A percentile compares a stretch with the other conserved stretches of the same genome.
Evolutionary conservation across 2,113 vertebrate species (phyloP).

Genomic region (Probosciger aterrimus): DNA sequence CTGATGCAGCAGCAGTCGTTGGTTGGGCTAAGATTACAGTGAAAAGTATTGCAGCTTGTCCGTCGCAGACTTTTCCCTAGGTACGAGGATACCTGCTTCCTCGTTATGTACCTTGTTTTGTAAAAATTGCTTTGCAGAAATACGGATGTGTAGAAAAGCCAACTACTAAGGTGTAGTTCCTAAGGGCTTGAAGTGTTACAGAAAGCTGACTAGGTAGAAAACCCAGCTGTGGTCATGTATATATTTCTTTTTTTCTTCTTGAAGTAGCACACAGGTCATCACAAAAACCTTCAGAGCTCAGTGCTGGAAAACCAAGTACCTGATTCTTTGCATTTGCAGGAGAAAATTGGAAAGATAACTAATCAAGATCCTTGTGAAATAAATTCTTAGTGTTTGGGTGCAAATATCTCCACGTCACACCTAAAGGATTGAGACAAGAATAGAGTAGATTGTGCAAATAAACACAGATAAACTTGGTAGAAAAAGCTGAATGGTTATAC

Average conservation of each 20-base stretch:
- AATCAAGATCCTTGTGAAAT: background rate
- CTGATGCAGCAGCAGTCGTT: background rate
- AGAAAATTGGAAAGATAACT: background rate
- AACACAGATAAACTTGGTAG: background rate
- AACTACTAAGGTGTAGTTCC: background rate
- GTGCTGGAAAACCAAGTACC: background rate
- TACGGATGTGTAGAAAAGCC: background rate
- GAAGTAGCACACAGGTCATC: background rate
- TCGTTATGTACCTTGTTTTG: background rate
- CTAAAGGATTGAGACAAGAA: background rate
- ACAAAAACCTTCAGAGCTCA: background rate
- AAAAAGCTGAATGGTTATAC: background rate
- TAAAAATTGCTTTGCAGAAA: background rate
- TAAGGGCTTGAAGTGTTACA: background rate
- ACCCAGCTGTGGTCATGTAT: fast-evolving
- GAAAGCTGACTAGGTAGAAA: background rate
- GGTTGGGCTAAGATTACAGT: background rate
- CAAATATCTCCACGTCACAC: background rate
- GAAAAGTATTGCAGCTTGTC: background rate
- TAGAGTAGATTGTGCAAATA: background rate
- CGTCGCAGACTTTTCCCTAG: background rate
- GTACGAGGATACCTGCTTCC: fast-evolving
- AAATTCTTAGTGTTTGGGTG: background rate
- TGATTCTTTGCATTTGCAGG: background rate
- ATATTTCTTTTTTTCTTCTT: background rate